Conservation (phyloP, 2,797 vertebrate species). For the Percopsis omiscomaycus region DNA sequence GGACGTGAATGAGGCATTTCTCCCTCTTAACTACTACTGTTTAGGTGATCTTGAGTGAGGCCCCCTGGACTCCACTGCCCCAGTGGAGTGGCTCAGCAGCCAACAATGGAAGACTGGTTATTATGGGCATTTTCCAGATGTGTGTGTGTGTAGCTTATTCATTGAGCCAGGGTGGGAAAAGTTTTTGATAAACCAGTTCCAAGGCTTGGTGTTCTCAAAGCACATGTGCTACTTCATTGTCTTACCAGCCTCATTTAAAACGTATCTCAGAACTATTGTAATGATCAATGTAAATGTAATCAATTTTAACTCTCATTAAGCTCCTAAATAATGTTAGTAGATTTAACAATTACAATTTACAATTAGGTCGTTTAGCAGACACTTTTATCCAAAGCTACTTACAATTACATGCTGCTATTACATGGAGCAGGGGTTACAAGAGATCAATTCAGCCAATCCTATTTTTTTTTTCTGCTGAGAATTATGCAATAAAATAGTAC, state of each 20-base stretch:
- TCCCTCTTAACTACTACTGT: background rate
- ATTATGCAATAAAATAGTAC: background rate
- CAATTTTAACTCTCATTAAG: background rate
- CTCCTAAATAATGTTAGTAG: background rate
- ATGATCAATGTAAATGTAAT: no score
- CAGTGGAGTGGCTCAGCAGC: conserved; percentile 12
- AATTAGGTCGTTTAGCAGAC: no score
- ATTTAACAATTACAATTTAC: no score
- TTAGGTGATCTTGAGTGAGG: conserved; percentile 1
- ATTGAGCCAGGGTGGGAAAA: conserved; percentile 13
- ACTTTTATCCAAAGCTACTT: no score
- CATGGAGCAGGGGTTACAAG: background rate
- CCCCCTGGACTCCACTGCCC: background rate
- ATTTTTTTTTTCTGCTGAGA: background rate
- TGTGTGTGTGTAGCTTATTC: conserved; percentile 11
- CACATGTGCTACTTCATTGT: conserved; percentile 3
- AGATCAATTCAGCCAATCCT: background rate
- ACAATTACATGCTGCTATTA: no score
- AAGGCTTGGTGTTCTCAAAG: conserved; percentile 1
- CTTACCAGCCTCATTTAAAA: conserved; percentile 4
- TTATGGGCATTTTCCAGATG: conserved; percentile 24
- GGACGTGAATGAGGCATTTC: conserved; percentile 5
- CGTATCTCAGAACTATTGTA: background rate
- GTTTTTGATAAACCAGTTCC: background rate
- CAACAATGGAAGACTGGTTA: conserved; percentile 18